Evolutionary conservation across 2,113 vertebrate genomes (phyloP).

Genomic region (Ictalurus furcatus): DNA sequence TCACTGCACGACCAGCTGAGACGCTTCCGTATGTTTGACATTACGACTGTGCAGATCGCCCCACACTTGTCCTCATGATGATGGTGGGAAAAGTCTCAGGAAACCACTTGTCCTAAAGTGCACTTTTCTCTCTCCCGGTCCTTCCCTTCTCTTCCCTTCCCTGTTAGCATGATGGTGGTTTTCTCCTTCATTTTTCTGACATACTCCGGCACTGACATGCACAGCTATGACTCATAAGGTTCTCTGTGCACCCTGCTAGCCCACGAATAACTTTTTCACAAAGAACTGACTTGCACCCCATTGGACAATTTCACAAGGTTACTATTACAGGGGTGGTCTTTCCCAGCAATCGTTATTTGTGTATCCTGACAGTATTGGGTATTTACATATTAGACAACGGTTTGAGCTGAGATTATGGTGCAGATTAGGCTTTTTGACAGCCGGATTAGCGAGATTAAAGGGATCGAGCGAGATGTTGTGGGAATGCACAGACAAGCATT

Average conservation of each 20-base stretch:
- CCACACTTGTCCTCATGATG: slow-evolving; percentile 23
- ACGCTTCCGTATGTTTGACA: slow-evolving; percentile 22
- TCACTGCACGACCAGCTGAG: neutral
- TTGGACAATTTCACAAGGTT: slow-evolving; percentile 24
- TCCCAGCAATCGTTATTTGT: slow-evolving; percentile 48
- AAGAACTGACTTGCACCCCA: slow-evolving; percentile 2
- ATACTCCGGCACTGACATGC: slow-evolving; percentile 4
- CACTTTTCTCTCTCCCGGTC: neutral
- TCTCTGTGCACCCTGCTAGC: slow-evolving; percentile 21
- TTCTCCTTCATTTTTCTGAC: slow-evolving; percentile 31
- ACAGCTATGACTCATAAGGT: slow-evolving; percentile 42
- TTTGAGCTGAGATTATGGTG: slow-evolving; percentile 17
- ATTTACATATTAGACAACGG: slow-evolving; percentile 22
- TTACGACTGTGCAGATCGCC: neutral
- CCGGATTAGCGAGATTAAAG: slow-evolving; percentile 38
- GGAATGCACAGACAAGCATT: slow-evolving; percentile 4
- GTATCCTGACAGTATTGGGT: slow-evolving; percentile 14
- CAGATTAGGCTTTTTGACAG: slow-evolving; percentile 31
- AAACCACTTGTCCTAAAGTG: slow-evolving; percentile 40
- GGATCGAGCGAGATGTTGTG: slow-evolving; percentile 25
- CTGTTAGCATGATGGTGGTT: slow-evolving; percentile 23
- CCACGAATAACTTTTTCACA: neutral
- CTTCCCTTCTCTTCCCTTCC: neutral
- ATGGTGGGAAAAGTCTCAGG: slow-evolving; percentile 34
- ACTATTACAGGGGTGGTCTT: slow-evolving; percentile 36